Conservation (phyloP, 1,140 invertebrate genomes). For the Euglossa dilemma region DNA sequence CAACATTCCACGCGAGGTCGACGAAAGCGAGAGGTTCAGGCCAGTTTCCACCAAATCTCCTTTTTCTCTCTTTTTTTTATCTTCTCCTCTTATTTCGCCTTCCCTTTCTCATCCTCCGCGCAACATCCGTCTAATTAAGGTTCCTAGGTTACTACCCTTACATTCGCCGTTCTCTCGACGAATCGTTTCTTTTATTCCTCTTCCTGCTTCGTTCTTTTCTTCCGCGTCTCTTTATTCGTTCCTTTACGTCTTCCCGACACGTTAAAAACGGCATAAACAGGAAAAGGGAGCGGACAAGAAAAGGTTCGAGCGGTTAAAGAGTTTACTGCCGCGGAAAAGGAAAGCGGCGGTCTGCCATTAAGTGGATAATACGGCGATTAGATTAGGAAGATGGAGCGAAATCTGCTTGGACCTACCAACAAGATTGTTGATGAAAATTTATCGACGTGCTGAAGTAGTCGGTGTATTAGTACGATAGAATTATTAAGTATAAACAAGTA, state of each 20-base stretch:
- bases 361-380: slow-evolving; percentile 1
- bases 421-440: background rate
- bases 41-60: slow-evolving; percentile 22
- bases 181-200: background rate
- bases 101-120: background rate
- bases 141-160: background rate
- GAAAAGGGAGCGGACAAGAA: background rate
- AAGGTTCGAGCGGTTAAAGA: background rate
- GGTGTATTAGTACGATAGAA: too few relatives aligned
- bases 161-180: background rate
- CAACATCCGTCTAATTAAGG: slow-evolving; percentile 49
- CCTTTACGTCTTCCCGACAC: too few relatives aligned
- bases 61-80: background rate
- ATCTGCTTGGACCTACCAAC: background rate
- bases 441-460: background rate
- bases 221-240: background rate
- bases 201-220: background rate
- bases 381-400: background rate
- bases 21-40: background rate
- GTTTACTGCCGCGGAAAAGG: background rate
- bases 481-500: too few relatives aligned
- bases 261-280: background rate
- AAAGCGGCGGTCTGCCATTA: background rate
- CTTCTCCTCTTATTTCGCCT: background rate
- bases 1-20: background rate